phyloP scores from a whole-genome alignment of 1,140 invertebrate species.

The Cecropterus lyciades region DNA sequence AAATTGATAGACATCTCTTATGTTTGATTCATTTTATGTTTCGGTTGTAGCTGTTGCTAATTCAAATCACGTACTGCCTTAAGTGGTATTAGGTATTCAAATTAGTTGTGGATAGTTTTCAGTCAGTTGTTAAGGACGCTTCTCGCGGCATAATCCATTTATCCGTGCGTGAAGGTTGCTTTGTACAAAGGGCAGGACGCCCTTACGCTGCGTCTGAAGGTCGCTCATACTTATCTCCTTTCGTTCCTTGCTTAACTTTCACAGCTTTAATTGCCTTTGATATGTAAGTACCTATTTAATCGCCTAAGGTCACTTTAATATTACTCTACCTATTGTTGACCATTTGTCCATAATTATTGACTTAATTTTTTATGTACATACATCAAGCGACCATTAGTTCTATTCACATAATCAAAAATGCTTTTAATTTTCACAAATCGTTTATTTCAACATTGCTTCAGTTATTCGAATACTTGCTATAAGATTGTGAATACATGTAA shows the following conservation, averaged over 20 bases:
- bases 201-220: conserved; percentile 26
- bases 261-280: background rate
- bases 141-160: conserved; percentile 24
- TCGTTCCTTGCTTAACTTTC: conserved; percentile 19
- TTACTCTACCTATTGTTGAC: too few species aligned
- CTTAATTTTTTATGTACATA: too few species aligned
- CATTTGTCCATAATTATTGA: too few species aligned
- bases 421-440: too few species aligned
- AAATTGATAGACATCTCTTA: background rate
- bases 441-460: too few species aligned
- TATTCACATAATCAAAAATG: too few species aligned
- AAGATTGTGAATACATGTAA: conserved; percentile 10
- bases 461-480: too few species aligned
- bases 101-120: conserved; percentile 28
- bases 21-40: too few species aligned
- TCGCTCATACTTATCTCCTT: conserved; percentile 20
- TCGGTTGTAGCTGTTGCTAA: background rate
- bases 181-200: conserved; percentile 27
- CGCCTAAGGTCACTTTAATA: too few species aligned
- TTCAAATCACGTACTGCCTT: conserved; percentile 14
- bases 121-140: conserved; percentile 27
- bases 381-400: too few species aligned
- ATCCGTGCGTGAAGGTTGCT: conserved; percentile 22
- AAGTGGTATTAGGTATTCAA: conserved; percentile 27
- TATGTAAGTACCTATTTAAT: too few species aligned